A percentile compares a stretch with the other conserved stretches of the same genome.
phyloP scores from a whole-genome alignment of 2,797 vertebrate species.

The Leptatherina wallacei region DNA sequence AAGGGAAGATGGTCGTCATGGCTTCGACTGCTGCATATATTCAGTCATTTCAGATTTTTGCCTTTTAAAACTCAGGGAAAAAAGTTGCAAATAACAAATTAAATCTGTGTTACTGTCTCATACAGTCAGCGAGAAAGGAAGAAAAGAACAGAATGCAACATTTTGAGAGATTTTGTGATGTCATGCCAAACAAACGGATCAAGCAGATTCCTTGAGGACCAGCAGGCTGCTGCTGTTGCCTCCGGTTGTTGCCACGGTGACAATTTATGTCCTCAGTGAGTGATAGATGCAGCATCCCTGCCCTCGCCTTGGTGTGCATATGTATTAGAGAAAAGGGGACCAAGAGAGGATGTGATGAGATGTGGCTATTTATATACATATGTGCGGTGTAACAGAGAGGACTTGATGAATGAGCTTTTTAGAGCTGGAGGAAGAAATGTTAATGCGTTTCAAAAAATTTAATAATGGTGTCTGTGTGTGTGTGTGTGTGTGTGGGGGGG shows the following conservation, averaged over 20 bases:
- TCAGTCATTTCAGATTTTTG: background rate
- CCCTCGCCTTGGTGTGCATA: constrained; percentile 20
- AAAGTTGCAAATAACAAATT: background rate
- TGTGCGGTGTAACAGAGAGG: background rate
- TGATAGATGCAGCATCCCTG: constrained; percentile 60
- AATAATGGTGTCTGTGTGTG: background rate
- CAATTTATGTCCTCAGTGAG: constrained; percentile 67
- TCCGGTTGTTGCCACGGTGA: constrained; percentile 71
- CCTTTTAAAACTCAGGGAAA: background rate
- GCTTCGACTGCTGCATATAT: background rate
- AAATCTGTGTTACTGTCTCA: background rate
- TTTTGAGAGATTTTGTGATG: background rate
- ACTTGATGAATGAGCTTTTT: constrained; percentile 26
- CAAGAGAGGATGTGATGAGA: constrained; percentile 22
- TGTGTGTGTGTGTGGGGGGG: background rate
- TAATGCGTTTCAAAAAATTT: background rate
- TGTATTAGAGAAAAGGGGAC: background rate
- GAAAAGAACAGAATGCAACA: background rate
- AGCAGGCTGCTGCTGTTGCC: constrained; percentile 21
- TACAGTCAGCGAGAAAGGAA: background rate
- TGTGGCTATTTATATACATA: background rate
- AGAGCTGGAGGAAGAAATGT: constrained; percentile 21
- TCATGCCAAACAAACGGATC: constrained; percentile 30
- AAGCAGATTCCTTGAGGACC: constrained; percentile 50
- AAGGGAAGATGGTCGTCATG: background rate